Conservation (phyloP, 2,888 invertebrate species). For the Alviniconcha strummeri region DNA sequence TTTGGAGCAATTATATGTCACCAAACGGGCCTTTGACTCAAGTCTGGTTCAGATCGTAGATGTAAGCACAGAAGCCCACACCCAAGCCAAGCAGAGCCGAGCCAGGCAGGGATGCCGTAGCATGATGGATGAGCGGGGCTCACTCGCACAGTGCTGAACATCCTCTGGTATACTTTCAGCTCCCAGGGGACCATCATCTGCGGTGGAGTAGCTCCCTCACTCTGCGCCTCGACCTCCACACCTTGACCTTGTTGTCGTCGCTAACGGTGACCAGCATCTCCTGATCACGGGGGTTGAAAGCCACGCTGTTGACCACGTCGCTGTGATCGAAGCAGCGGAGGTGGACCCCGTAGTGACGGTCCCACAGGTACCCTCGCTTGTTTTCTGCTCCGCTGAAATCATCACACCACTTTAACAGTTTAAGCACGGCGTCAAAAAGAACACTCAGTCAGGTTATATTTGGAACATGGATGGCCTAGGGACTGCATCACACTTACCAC, state of each 20-base stretch:
- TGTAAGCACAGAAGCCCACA: too few species aligned
- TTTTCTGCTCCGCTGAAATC: conserved; percentile 86
- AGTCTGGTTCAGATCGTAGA: too few species aligned
- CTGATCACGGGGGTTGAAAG: conserved; percentile 87
- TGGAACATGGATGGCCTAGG: background rate
- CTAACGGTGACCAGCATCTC: conserved; percentile 89
- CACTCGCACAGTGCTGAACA: too few species aligned
- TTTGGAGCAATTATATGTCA: too few species aligned
- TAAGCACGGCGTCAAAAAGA: background rate
- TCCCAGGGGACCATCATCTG: too few species aligned
- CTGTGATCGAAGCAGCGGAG: conserved; percentile 84
- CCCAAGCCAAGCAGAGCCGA: too few species aligned
- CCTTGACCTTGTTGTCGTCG: conserved; percentile 86
- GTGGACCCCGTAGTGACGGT: conserved; percentile 87
- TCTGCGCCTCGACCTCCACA: conserved; percentile 75
- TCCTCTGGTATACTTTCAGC: too few species aligned
- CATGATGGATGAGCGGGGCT: too few species aligned
- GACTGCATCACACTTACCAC: background rate
- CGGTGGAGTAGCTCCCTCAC: too few species aligned
- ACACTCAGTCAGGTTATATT: background rate
- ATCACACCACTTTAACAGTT: conserved; percentile 39
- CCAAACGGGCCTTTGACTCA: too few species aligned
- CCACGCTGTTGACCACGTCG: conserved; percentile 89
- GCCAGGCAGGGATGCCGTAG: too few species aligned
- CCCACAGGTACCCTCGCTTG: conserved; percentile 88